phyloP scores from a whole-genome alignment of 2,797 vertebrate genomes.

The Hippoglossus hippoglossus region DNA sequence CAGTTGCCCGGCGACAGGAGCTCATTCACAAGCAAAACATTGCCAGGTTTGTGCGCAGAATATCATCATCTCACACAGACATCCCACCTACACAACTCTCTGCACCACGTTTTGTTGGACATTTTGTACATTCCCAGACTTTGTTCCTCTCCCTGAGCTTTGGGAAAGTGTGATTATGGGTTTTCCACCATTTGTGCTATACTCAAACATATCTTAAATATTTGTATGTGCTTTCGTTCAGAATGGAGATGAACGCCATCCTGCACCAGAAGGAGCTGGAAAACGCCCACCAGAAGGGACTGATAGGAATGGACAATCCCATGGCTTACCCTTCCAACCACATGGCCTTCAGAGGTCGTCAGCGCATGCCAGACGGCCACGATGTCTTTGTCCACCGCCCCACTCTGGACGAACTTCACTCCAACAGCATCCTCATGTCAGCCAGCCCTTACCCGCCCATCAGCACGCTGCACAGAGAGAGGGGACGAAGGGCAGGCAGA shows the following conservation, averaged over 20 bases:
- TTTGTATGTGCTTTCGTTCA: slow-evolving; percentile 47
- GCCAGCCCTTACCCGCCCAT: slow-evolving; percentile 88
- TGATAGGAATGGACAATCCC: slow-evolving; percentile 87
- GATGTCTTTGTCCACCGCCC: slow-evolving; percentile 89
- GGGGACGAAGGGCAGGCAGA: slow-evolving; percentile 86
- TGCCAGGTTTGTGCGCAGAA: slow-evolving; percentile 85
- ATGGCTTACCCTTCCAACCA: slow-evolving; percentile 87
- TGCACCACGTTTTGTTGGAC: slow-evolving; percentile 6
- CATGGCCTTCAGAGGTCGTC: slow-evolving; percentile 86
- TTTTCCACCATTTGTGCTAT: background rate
- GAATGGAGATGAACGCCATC: slow-evolving; percentile 97
- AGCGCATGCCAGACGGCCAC: slow-evolving; percentile 86
- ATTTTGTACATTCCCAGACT: background rate
- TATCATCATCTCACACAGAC: slow-evolving; percentile 26
- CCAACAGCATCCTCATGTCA: slow-evolving; percentile 88
- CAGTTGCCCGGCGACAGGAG: slow-evolving; percentile 93
- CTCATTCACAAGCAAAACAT: slow-evolving; percentile 94
- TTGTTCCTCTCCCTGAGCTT: slow-evolving; percentile 1
- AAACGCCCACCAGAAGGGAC: slow-evolving; percentile 90
- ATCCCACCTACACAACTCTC: slow-evolving; percentile 16
- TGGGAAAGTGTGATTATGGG: background rate
- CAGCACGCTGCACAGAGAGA: slow-evolving; percentile 88
- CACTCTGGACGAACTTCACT: slow-evolving; percentile 88
- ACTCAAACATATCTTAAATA: background rate
- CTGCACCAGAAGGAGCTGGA: slow-evolving; percentile 95